Evolutionary conservation across 2,888 invertebrate species (phyloP), one percentile per base, ranked within the genome.

Genomic region (Hydrotaea diabolus): DNA sequence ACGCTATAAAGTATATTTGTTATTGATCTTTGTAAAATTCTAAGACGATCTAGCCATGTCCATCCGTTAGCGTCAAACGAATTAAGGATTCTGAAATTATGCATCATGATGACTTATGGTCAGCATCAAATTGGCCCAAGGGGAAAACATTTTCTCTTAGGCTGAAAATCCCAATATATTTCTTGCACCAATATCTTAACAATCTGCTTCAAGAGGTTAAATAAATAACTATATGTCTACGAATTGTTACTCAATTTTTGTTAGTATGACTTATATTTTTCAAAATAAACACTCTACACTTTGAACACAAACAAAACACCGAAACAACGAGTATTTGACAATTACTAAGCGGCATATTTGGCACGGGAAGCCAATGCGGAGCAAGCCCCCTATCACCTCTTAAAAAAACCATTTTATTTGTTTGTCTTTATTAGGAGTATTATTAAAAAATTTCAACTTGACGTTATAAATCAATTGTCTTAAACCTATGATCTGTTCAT

Each of bases 401-500:
- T n/a, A 43, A 82, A 78, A 83, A 82, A 86, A 81, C 78, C 81
- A 82, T 81, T 80, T 77, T 79, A 85, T 85, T 73, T 85, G n/a
- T 73, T 74, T 43, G 59, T 80, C 82, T 82, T 83, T 83, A 71
- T 75, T 85, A 59, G 71, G 62, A 31, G 75, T 46, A 73, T 73
- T 73, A 57, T 57, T 57, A 66, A 75, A 62, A 69, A 69, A 17
- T 69, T 77, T 76, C 77, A 86, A 88, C 82, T 73, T 81, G 83
- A 86, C 85, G 85, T 86, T 77, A 87, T 80, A 87, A 88, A 87
- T 87, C 88, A 87, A 87, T 86, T 81, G 87, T 86, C 87, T 88
- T 89, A 88, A 88, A 88, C n/a, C 87, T 88, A 86, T 88, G 89
- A 91, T 89, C 88, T 87, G 86, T 82, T 77, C 87, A 90, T 90